phyloP scores from a whole-genome alignment of 2,888 invertebrate species.

The Trissoscelio sp. region DNA sequence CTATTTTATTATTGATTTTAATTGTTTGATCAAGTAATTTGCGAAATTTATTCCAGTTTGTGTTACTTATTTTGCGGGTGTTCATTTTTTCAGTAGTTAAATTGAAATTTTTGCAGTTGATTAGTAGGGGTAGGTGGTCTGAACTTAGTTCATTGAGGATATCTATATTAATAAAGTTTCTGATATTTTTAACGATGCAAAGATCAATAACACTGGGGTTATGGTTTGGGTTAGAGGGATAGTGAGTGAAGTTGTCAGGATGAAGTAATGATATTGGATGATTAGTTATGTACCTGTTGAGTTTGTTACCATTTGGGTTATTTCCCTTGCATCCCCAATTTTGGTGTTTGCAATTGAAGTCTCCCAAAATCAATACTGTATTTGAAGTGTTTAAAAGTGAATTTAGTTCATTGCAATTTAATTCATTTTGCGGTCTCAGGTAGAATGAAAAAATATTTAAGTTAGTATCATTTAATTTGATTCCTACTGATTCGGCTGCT shows the following conservation, averaged over 20 bases:
- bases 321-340: not conserved
- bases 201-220: not conserved
- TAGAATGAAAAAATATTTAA: not conserved
- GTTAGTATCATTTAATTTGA: not conserved
- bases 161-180: conserved; percentile 31
- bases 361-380: not conserved
- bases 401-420: not conserved
- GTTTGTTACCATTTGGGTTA: not conserved
- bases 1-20: not conserved
- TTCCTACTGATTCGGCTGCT: not conserved
- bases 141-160: not conserved
- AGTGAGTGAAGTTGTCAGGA: not conserved
- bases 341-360: not conserved
- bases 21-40: not conserved
- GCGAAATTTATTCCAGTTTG: not conserved
- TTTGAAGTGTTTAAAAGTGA: not conserved
- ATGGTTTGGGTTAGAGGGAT: not conserved
- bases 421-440: not conserved
- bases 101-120: no score
- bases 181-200: no score
- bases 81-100: not conserved
- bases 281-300: not conserved
- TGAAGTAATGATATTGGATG: not conserved
- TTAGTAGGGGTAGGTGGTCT: no score
- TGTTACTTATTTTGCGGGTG: not conserved